Evolutionary conservation across 2,797 vertebrate species (phyloP).

Genomic region (Cygnus olor): DNA sequence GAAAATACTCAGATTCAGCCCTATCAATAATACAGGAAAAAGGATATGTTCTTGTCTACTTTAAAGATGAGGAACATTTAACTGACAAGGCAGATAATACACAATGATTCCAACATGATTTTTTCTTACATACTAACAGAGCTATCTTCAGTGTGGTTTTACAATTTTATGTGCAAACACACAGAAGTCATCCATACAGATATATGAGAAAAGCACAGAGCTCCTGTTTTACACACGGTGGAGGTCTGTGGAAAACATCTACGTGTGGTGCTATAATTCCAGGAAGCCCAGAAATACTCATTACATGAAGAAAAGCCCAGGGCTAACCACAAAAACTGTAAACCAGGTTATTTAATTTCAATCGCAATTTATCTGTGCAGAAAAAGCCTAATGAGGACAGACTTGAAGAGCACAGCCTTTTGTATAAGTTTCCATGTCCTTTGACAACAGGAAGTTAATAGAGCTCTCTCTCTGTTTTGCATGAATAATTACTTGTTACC

Average conservation of each 20-base stretch:
- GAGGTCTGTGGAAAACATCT: neutral
- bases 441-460: neutral
- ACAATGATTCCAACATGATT: neutral
- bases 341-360: neutral
- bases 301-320: neutral
- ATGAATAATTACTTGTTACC: neutral
- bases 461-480: neutral
- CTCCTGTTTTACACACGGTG: neutral
- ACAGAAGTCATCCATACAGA: neutral
- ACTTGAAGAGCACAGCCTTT: neutral
- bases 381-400: neutral
- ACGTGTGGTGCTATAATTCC: neutral
- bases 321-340: neutral
- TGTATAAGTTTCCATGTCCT: neutral
- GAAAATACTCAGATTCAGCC: neutral
- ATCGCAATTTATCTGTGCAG: neutral
- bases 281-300: neutral
- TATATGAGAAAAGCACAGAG: neutral
- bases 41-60: neutral
- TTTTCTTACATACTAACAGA: neutral
- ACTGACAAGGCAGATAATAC: neutral
- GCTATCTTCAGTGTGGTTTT: neutral
- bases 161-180: neutral
- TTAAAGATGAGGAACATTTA: neutral
- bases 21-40: neutral